Evolutionary conservation across 2,797 vertebrate species (phyloP), one percentile per base, ranked within the genome.

Genomic region (Anguilla anguilla): DNA sequence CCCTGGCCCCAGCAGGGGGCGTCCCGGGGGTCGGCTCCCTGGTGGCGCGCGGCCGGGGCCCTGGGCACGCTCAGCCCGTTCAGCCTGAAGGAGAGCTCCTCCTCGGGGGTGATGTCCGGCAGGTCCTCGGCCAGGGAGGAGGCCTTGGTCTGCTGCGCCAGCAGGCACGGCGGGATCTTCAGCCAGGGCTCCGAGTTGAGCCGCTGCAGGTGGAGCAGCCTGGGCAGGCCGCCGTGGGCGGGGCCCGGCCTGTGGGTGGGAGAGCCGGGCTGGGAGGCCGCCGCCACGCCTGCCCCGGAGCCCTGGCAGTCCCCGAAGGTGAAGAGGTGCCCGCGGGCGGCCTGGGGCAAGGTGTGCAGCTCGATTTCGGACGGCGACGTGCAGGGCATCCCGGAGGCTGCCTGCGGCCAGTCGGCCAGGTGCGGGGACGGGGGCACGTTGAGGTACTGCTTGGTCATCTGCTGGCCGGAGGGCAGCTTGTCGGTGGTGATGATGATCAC

Each of bases 401-500:
- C 91, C 86, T 94, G 93, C 31, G 90, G 11, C 74, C 92, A 91
- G 53, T 94, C 96, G n/a, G 96, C 96, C 0, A 94, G 91, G 28
- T 97, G 96, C 86, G 95, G 92, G 15, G 94, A 93, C 25, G 97
- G 98, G 83, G 96, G 97, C 77, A 97, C 91, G 0, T 97, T 98
- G 57, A 98, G 93, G 92, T 97, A 98, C 92, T 98, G 97, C 85
- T 96, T 97, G 0, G 96, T 97, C 39, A 94, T 97, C 88, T 97
- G 96, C 89, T 94, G 95, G 25, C 97, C 97, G 0, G 96, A 96
- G 0, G 94, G 93, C 0, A 97, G 96, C 89, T 94, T 98, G 74
- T 96, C 96, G 0, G 94, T 97, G 0, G 96, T 98, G 91, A 99
- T 98, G 90, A 99, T 98, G 89, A 98, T 98, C 6, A 98, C 98